phyloP scores from a whole-genome alignment of 2,113 vertebrate genomes.

The Myocastor coypus region DNA sequence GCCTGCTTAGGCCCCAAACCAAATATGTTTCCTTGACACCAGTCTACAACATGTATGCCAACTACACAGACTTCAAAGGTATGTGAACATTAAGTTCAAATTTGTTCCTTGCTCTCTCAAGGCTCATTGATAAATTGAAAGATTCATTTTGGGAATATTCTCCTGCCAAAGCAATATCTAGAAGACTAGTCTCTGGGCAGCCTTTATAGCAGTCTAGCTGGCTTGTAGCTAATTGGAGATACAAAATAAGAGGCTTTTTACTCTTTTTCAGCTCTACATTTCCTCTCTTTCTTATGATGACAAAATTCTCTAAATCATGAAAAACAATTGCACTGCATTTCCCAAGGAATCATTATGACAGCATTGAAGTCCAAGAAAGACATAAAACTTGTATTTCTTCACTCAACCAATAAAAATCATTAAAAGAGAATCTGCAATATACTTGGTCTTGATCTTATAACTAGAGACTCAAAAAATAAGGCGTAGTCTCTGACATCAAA shows the following conservation, averaged over 20 bases:
- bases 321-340: conserved; percentile 41
- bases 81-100: conserved; percentile 36
- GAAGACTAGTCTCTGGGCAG: neutral
- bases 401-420: conserved; percentile 47
- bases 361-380: neutral
- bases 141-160: conserved; percentile 26
- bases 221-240: conserved; percentile 24
- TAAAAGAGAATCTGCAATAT: neutral
- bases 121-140: conserved; percentile 50
- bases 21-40: neutral
- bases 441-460: neutral
- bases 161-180: conserved; percentile 28
- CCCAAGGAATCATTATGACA: neutral
- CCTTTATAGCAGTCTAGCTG: conserved; percentile 6
- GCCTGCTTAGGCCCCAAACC: neutral
- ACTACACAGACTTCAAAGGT: conserved; percentile 26
- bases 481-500: neutral
- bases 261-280: conserved; percentile 18
- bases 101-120: conserved; percentile 28
- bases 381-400: conserved; percentile 5
- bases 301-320: conserved; percentile 20
- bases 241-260: conserved; percentile 44
- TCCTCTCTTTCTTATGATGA: conserved; percentile 42
- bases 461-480: conserved; percentile 3
- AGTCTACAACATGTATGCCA: neutral